A percentile compares a stretch with the other conserved stretches of the same genome.
phyloP scores from a whole-genome alignment of 2,888 invertebrate genomes.

The Psylliodes chrysocephalus region DNA sequence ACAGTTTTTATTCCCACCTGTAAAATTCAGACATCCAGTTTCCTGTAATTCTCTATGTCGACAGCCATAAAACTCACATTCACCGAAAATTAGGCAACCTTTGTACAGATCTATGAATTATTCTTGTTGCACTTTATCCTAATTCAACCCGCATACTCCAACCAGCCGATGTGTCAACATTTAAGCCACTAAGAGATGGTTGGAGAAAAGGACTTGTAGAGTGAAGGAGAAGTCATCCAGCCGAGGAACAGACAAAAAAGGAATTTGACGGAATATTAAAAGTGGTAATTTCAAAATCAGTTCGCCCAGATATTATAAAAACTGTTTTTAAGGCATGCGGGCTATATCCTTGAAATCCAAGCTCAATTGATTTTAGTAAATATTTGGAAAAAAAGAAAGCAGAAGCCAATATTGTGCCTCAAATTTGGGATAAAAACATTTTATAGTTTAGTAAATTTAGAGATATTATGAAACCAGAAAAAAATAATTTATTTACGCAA shows the following conservation, averaged over 20 bases:
- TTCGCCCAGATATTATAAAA: conserved; percentile 28
- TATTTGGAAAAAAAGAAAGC: conserved; percentile 36
- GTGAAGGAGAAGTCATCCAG: conserved; percentile 52
- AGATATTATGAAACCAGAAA: conserved; percentile 27
- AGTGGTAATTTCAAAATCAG: conserved; percentile 18
- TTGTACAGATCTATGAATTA: too few relatives aligned
- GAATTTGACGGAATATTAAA: conserved; percentile 20
- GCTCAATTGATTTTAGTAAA: conserved; percentile 29
- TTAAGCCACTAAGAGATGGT: too few relatives aligned
- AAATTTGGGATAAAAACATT: too few relatives aligned
- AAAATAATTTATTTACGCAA: conserved; percentile 9
- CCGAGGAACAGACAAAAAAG: conserved; percentile 47
- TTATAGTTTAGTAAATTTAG: conserved; percentile 30
- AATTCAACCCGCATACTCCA: conserved; percentile 43
- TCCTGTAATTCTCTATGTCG: conserved; percentile 31
- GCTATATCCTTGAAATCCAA: conserved; percentile 39
- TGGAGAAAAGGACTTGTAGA: too few relatives aligned
- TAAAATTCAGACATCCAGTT: too few relatives aligned
- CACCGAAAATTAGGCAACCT: conserved; percentile 27
- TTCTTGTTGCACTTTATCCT: too few relatives aligned
- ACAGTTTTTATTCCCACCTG: conserved; percentile 25
- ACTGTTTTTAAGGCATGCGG: conserved; percentile 40
- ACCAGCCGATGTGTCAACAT: conserved; percentile 48
- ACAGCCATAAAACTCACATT: conserved; percentile 33
- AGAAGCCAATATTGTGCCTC: too few relatives aligned